phyloP scores from a whole-genome alignment of 2,797 vertebrate genomes.

The Sebastes minor region DNA sequence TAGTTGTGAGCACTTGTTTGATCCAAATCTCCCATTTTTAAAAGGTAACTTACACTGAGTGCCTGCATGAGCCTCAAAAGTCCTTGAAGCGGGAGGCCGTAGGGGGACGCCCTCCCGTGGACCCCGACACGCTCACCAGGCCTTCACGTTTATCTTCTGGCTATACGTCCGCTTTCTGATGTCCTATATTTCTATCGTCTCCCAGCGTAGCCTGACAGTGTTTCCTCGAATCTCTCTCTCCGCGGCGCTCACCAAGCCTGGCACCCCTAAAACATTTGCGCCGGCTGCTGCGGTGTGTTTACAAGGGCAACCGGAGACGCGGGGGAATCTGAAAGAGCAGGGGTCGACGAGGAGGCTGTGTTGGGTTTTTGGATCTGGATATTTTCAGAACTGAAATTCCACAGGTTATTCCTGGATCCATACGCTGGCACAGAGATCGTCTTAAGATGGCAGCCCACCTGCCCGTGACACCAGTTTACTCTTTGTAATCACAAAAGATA shows the following conservation, averaged over 20 bases:
- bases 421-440: constrained; percentile 41
- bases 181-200: not conserved
- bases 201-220: not conserved
- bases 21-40: not conserved
- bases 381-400: constrained; percentile 75
- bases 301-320: constrained; percentile 61
- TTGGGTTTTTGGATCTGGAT: constrained; percentile 42
- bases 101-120: not conserved
- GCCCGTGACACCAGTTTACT: constrained; percentile 11
- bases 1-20: not conserved
- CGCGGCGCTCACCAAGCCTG: constrained; percentile 38
- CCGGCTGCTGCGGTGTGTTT: constrained; percentile 59
- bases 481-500: constrained; percentile 25
- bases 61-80: not conserved
- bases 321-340: constrained; percentile 64
- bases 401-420: constrained; percentile 71
- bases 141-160: not conserved
- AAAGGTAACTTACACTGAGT: no score
- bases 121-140: not conserved
- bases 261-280: constrained; percentile 49
- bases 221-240: constrained; percentile 23
- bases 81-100: not conserved
- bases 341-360: constrained; percentile 25
- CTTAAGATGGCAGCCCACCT: constrained; percentile 56
- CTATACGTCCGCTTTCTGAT: not conserved